phyloP scores from a whole-genome alignment of 2,888 invertebrate genomes.

The Lasius platythorax region DNA sequence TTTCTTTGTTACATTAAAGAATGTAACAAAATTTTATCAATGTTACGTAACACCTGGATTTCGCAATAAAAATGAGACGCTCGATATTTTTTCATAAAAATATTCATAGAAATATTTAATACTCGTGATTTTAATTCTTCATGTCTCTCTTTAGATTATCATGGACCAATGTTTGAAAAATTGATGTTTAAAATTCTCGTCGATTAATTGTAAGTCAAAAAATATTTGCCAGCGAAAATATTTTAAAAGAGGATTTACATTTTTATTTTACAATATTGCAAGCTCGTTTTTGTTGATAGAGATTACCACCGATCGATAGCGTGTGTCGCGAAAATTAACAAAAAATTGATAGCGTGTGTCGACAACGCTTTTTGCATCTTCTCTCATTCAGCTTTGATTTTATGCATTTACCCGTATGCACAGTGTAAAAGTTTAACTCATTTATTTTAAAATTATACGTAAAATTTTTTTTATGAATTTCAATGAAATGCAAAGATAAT shows the following conservation, averaged over 20 bases:
- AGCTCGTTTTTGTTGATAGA: conserved; percentile 43
- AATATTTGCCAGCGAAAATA: conserved; percentile 34
- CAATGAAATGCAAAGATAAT: neutral
- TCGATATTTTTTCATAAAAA: neutral
- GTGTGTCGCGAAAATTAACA: conserved; percentile 41
- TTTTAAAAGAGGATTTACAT: conserved; percentile 47
- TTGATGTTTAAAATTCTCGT: conserved; percentile 7
- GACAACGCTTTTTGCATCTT: conserved; percentile 30
- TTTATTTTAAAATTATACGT: neutral
- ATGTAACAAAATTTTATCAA: neutral
- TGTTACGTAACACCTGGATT: neutral
- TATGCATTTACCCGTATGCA: neutral
- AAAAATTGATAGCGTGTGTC: conserved; percentile 23
- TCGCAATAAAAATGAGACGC: neutral
- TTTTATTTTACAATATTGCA: conserved; percentile 47
- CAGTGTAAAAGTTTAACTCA: conserved; percentile 12
- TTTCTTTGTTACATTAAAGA: neutral
- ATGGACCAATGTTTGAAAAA: neutral
- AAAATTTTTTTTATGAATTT: conserved; percentile 14
- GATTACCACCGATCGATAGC: conserved; percentile 50
- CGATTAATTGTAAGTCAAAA: conserved; percentile 7
- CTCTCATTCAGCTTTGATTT: conserved; percentile 18
- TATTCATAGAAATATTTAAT: neutral
- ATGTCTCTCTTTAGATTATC: conserved; percentile 7
- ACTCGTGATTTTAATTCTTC: neutral